Evolutionary conservation across 2,113 vertebrate genomes (phyloP), one percentile per base, ranked within the genome.

Genomic region (Barbus barbus): DNA sequence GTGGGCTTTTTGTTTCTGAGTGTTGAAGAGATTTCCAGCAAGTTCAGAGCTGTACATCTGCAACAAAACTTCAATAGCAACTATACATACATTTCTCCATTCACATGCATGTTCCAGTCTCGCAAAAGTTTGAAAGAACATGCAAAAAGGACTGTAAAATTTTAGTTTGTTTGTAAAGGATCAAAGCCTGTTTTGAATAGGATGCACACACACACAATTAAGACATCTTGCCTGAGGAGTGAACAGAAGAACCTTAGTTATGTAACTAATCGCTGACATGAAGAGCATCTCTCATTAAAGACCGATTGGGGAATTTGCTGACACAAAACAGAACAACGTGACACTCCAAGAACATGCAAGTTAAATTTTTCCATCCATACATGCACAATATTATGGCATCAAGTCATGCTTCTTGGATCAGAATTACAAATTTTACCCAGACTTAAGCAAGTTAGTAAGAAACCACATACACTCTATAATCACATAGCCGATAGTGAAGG

Each of bases 101-200:
- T 56, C 20, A 56, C 6, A 56, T 56, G 53, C 53, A 56, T 22
- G 51, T 22, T 56, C 20, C 51, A 9, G 20, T 56, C 51, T 56
- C 12, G 20, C 18, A 56, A 56, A 56, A 56, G 51, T 56, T 8
- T 58, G 53, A 58, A 9, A 58, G 20, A 9, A 56, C 2, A 65
- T 33, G 26, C 16, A 33, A 67, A 33, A 33, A 20, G 28, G 3
- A 33, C 63, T 65, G 16, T 41, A 5, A 14, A 41, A n/a, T 72
- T 0, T 77, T 22, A 31, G 46, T 33, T 51, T 72, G 22, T 41
- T 69, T 22, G 9, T 69, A 20, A 36, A 65, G 16, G 14, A 33
- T 33, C 9, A 38, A 38, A 26, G 41, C 73, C 48, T 84, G 36
- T 16, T 60, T 56, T 82, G 51, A 85, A 83, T 84, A 60, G 72